A percentile compares a stretch with the other conserved stretches of the same genome.
Conservation (phyloP, 1,140 invertebrate species). For the Drosophila biarmipes region DNA sequence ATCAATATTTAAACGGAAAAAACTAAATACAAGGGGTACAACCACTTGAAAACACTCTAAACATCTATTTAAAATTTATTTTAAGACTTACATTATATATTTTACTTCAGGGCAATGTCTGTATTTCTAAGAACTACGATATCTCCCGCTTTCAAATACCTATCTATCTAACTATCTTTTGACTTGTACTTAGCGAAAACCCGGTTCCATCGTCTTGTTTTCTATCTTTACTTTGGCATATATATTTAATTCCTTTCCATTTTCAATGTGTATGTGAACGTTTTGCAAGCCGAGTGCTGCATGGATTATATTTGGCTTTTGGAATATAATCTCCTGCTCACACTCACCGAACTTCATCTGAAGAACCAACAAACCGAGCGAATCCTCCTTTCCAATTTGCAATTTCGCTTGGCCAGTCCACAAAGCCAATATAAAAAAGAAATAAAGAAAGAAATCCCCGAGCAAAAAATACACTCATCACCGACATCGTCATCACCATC, state of each 20-base stretch:
- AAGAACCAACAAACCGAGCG: slow-evolving; percentile 19
- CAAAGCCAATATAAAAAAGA: slow-evolving; percentile 2
- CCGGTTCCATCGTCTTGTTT: slow-evolving; percentile 55
- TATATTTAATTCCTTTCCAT: slow-evolving; percentile 42
- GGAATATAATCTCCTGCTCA: slow-evolving; percentile 65
- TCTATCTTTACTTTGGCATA: slow-evolving; percentile 37
- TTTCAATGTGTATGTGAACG: slow-evolving; percentile 75
- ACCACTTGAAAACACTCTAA: too few species aligned
- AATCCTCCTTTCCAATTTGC: slow-evolving; percentile 31
- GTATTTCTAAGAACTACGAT: neutral
- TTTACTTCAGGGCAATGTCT: too few species aligned
- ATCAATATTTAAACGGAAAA: too few species aligned
- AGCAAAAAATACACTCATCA: slow-evolving; percentile 25
- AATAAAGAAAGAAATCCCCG: slow-evolving; percentile 9
- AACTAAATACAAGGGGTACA: too few species aligned
- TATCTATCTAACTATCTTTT: neutral
- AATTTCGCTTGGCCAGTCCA: slow-evolving; percentile 33
- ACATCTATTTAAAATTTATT: too few species aligned
- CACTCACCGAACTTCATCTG: slow-evolving; percentile 36
- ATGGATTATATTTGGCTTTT: slow-evolving; percentile 76
- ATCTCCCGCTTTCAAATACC: neutral
- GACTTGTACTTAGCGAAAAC: slow-evolving; percentile 43
- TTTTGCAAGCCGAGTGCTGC: slow-evolving; percentile 74
- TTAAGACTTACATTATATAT: too few species aligned
- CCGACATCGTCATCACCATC: slow-evolving; percentile 10